A percentile compares a stretch with the other conserved stretches of the same genome.
phyloP scores from a whole-genome alignment of 2,113 vertebrate genomes.

The Oophaga pumilio region DNA sequence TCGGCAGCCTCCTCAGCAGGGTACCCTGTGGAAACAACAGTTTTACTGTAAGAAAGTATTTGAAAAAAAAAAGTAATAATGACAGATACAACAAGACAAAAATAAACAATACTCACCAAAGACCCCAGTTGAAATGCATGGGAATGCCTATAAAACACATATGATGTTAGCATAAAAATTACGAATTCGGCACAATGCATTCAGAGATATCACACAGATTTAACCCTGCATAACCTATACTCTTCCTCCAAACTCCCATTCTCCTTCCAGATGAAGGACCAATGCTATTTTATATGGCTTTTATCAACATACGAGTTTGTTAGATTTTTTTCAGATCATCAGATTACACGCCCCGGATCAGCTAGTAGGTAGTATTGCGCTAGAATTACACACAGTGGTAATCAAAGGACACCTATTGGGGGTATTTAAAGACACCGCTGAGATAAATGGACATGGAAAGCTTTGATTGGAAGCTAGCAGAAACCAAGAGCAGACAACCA shows the following conservation, averaged over 20 bases:
- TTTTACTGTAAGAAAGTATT: not conserved
- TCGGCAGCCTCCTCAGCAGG: constrained; percentile 66
- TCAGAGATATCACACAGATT: not conserved
- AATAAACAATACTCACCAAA: constrained; percentile 77
- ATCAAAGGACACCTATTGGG: no score
- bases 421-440: not conserved
- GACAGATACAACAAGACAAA: not conserved
- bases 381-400: no score
- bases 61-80: not conserved
- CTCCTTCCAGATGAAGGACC: not conserved
- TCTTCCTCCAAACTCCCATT: not conserved
- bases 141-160: constrained; percentile 77
- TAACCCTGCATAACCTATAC: not conserved
- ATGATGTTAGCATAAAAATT: not conserved
- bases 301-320: not conserved
- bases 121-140: constrained; percentile 88
- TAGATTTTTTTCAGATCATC: not conserved
- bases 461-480: not conserved
- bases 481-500: not conserved
- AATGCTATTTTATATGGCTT: not conserved
- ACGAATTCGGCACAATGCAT: not conserved
- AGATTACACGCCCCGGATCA: not conserved
- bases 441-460: not conserved
- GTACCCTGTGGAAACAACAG: constrained; percentile 62
- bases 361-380: not conserved